Percentiles rank a stretch among this genome's conserved stretches.
Conservation (phyloP, 2,113 vertebrate species). For the Peromyscus californicus region DNA sequence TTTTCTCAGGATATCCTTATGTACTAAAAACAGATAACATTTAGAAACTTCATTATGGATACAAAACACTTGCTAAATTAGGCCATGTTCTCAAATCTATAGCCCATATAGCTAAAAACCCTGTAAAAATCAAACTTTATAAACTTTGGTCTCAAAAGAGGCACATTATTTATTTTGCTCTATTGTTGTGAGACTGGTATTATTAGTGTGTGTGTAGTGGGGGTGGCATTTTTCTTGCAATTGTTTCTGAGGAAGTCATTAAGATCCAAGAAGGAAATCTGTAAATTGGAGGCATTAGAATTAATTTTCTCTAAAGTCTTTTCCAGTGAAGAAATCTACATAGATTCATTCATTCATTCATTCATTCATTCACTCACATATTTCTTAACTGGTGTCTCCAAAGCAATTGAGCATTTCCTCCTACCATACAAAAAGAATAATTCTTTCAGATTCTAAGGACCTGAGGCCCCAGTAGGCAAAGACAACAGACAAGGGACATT, state of each 20-base stretch:
- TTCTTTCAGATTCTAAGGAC: not conserved
- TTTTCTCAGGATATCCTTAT: conserved; percentile 69
- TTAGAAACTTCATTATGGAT: conserved; percentile 74
- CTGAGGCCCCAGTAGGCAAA: not conserved
- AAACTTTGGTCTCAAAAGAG: conserved; percentile 46
- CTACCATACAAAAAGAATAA: not conserved
- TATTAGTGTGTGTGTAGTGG: not conserved
- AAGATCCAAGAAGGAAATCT: conserved; percentile 36
- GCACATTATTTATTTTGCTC: conserved; percentile 30
- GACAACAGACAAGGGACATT: not conserved
- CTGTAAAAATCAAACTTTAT: conserved; percentile 43
- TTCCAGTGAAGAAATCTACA: not conserved
- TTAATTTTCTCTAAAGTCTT: not conserved
- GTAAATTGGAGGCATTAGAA: not conserved
- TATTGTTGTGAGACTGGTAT: not conserved
- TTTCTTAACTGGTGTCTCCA: conserved; percentile 6
- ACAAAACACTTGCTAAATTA: conserved; percentile 78
- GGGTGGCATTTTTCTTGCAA: not conserved
- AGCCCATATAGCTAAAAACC: conserved; percentile 64
- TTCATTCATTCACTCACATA: not conserved
- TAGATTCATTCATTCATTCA: not conserved
- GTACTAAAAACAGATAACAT: conserved; percentile 76
- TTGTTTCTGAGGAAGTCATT: conserved; percentile 19
- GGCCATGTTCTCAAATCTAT: conserved; percentile 74
- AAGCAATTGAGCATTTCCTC: not conserved